A percentile compares a stretch with the other conserved stretches of the same genome.
Conservation (phyloP, 2,113 vertebrate species). For the Amphiprion ocellaris region DNA sequence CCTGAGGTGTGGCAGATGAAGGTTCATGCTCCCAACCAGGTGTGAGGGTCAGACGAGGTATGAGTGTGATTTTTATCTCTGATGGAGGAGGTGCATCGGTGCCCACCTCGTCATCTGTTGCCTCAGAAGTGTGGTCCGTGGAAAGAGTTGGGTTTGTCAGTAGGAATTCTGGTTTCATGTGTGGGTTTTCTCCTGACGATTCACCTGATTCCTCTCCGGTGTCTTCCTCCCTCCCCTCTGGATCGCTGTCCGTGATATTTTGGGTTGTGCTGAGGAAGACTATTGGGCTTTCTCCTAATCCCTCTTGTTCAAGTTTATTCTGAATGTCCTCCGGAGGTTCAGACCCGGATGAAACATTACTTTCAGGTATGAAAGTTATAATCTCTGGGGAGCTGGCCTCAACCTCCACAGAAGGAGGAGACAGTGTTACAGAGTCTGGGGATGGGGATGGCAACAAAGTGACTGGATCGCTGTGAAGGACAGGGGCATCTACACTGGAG, state of each 20-base stretch:
- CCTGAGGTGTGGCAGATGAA: constrained; percentile 57
- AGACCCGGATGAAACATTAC: constrained; percentile 27
- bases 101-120: constrained; percentile 3
- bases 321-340: constrained; percentile 39
- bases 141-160: constrained; percentile 19
- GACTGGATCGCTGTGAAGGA: constrained; percentile 18
- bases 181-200: constrained; percentile 34
- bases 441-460: constrained; percentile 51
- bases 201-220: constrained; percentile 39
- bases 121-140: constrained; percentile 28
- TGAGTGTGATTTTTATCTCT: constrained; percentile 61
- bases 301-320: constrained; percentile 51
- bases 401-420: constrained; percentile 35
- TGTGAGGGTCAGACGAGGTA: constrained; percentile 63
- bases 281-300: constrained; percentile 37
- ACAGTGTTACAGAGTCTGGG: constrained; percentile 28
- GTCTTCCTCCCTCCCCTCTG: not conserved
- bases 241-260: constrained; percentile 23
- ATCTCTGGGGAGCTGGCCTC: constrained; percentile 52
- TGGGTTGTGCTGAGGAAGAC: constrained; percentile 34
- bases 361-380: constrained; percentile 43
- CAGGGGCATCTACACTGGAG: constrained; percentile 9
- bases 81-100: constrained; percentile 20
- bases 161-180: not conserved
- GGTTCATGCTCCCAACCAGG: constrained; percentile 42